Conservation (phyloP, 2,888 invertebrate species). For the Taenaris catops region DNA sequence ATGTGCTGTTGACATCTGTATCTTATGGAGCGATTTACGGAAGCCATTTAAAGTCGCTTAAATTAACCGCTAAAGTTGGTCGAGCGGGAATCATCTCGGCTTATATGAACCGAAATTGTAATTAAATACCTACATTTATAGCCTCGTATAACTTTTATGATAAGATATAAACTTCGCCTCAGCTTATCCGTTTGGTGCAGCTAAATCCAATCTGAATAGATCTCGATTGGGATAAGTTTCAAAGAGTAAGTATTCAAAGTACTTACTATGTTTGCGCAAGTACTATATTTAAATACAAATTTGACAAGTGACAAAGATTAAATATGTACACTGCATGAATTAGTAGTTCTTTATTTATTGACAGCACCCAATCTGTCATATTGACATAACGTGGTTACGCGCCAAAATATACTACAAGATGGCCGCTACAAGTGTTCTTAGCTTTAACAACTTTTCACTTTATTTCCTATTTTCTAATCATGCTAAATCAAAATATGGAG, state of each 20-base stretch:
- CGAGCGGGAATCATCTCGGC: constrained; percentile 16
- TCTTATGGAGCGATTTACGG: constrained; percentile 16
- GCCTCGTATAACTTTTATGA: constrained; percentile 27
- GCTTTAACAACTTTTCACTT: too few relatives aligned
- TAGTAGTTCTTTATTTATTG: constrained; percentile 23
- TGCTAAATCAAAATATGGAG: too few relatives aligned
- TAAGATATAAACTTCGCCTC: constrained; percentile 19
- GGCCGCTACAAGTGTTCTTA: constrained; percentile 20
- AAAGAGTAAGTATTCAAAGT: too few relatives aligned
- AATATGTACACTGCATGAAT: constrained; percentile 17
- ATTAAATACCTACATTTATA: constrained; percentile 26
- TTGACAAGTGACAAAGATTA: constrained; percentile 17
- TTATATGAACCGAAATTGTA: constrained; percentile 22
- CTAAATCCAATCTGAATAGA: constrained; percentile 1
- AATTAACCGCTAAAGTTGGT: constrained; percentile 20
- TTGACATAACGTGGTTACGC: constrained; percentile 22
- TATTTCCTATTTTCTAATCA: too few relatives aligned
- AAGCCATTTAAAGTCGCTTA: constrained; percentile 18
- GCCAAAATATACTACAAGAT: constrained; percentile 20
- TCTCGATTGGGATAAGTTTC: not conserved
- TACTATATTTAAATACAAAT: too few relatives aligned
- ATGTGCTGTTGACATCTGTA: constrained; percentile 11
- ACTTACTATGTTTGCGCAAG: too few relatives aligned
- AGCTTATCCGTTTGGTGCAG: too few relatives aligned
- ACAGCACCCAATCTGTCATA: constrained; percentile 27